Base-by-base conservation (phyloP, 2,888 invertebrate genomes). In the Agriopis aurantiaria region DNA sequence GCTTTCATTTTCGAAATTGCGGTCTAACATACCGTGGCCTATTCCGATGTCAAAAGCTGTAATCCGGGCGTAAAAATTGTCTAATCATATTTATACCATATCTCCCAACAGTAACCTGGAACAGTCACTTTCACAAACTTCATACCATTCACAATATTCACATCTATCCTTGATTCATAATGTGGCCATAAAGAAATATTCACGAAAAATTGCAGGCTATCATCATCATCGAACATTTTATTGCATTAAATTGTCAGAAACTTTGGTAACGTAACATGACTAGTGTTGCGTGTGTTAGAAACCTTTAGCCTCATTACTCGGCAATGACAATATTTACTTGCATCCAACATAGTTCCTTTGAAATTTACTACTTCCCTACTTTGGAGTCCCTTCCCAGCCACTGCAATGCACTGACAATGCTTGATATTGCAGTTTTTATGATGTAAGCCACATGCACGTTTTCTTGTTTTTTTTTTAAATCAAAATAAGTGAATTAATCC, bases 401-500 rank as follows among this genome's bases (percentile, higher is more conserved):
- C 33, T 33, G 48, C 12, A 48, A 48, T 43, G 8, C 9, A 52
- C 33, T 8, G 52, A 4, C 11, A 52, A 23, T 52, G 11, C 23
- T 33, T 3, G 7, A 0, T 55, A 8, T 40, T 40, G 40, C 40
- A 55, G 14, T 8, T 23, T 23, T 0, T 23, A 23, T 40, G 55
- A 3, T 55, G 3, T 8, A 12, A n/a, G n/a, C 40, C 14, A 10
- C 10, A 10, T 40, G 0, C 40, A 8, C 40, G 55, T 55, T 23
- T 58, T 23, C 46, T n/a, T 33, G 12, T 46, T 5, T 58, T 17
- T 58, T 33, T 58, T 17, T n/a, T n/a, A n/a, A n/a, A 33, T 14
- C 10, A 46, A 12, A 46, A 46, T 8, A 3, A 58, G 5, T 23
- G 10, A 33, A 58, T 9, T 58, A 58, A 57, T 83, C 80, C 84